Base-by-base conservation (phyloP, 2,113 vertebrate species). In the Apeltes quadracus region DNA sequence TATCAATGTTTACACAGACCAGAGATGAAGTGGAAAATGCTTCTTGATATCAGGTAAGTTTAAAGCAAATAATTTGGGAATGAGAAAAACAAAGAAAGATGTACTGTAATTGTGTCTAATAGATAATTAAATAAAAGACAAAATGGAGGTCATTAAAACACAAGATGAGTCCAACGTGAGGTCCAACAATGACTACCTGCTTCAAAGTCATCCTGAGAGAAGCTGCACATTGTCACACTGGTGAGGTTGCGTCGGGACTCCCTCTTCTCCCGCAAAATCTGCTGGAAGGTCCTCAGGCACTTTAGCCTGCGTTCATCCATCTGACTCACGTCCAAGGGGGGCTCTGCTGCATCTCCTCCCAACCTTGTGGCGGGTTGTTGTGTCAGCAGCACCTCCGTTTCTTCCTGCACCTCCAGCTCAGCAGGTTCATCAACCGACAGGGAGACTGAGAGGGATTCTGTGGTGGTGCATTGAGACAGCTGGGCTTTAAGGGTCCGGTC, bases 281-380 rank as follows among this genome's bases (percentile, higher is more conserved):
- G 95, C 91, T 98, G 97, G 91, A 99, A 98, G 88, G 93, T 97
- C 88, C 91, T 95, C 87, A 96, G 92, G 90, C 96, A 96, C 62
- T 95, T 97, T 32, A 98, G 91, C 79, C 94, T 95, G 68, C 94
- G 93, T 27, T 94, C 95, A 78, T 97, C 96, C 76, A 87, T 68
- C 69, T 88, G 85, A 58, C 66, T 91, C 2, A 90, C 29, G 12
- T 90, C 85, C 9, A 25, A 8, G 0, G 54, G 22, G 7, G 23
- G 46, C 27, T 79, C 76, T 16, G n/a, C 65, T 27, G 41, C 53
- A 29, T 76, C 82, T 27, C 38, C 79, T 38, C 69, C 87, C 44
- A 57, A 57, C 58, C 86, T 78, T 15, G 78, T 10, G 9, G 34
- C 1, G 0, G 55, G 27, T 39, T 82, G 76, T 18, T 56, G 68